Base-by-base conservation (phyloP, 2,113 vertebrate species). In the Morone chrysops region DNA sequence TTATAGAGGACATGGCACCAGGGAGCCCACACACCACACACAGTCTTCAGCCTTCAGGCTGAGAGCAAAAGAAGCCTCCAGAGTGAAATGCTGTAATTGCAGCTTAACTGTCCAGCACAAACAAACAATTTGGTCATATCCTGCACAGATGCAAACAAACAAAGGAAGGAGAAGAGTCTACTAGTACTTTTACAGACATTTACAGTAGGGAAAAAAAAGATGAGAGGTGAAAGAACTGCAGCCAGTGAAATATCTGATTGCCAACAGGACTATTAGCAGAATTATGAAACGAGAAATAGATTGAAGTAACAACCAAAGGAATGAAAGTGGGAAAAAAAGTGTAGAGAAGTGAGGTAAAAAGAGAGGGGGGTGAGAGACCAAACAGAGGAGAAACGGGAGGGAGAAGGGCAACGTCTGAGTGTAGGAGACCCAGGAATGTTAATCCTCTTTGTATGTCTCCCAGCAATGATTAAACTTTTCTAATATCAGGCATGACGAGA, bases 401-500 rank as follows among this genome's bases (percentile, higher is more conserved):
- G 84, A 88, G 87, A 85, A 88, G 83, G 93, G 79, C 83, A 85
- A 87, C 25, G 85, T 91, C 92, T 92, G 84, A 89, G 89, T 90
- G 85, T 82, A 75, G 87, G 88, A 92, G 91, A 94, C 89, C 78
- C 72, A 92, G 92, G 94, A 95, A 95, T 94, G 92, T 94, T 94
- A 95, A 94, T 95, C 93, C 93, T 94, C 92, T 94, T 94, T 94
- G 87, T 92, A 87, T 87, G 89, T 93, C 92, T 93, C 90, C 87
- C 86, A 87, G 89, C 88, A 91, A 91, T 95, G 87, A 95, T 95
- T 95, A 95, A 94, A 94, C 90, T 90, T 93, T 94, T 94, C 88
- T 92, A 93, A 94, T 94, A 93, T 95, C 85, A 90, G 84, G 84
- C 89, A 87, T 89, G 90, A 93, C 87, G 82, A 93, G 93, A 90